These are phyloP conservation scores for Thamnaconus septentrionalis DNA, from an alignment of 2,113 vertebrate genomes.

Conservation along the genomic window DNA sequence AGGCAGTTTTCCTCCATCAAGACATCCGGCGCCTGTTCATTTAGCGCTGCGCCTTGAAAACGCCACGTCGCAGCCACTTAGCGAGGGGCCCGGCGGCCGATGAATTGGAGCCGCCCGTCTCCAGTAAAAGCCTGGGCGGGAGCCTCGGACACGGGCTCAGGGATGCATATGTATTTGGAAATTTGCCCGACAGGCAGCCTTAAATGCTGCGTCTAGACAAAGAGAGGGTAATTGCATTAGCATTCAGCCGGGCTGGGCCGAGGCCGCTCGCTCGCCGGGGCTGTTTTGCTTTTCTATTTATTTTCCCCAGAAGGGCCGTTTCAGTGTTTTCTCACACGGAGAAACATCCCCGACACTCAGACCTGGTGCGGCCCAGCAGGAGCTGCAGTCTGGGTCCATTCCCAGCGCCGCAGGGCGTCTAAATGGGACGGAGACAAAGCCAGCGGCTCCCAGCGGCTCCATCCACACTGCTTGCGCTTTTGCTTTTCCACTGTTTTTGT, in stretches of 20 bases:
- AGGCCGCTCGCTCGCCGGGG: background rate
- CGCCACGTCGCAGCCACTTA: constrained; percentile 26
- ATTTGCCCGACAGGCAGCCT: constrained; percentile 12
- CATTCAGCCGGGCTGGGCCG: constrained; percentile 37
- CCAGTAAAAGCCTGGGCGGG: constrained; percentile 50
- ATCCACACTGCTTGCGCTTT: too few species aligned
- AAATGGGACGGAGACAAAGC: too few species aligned
- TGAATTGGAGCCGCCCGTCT: constrained; percentile 15
- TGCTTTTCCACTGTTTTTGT: constrained; percentile 1
- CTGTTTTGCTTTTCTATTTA: constrained; percentile 41
- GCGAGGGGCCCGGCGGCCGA: constrained; percentile 5
- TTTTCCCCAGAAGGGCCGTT: constrained; percentile 27
- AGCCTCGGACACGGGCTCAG: constrained; percentile 19
- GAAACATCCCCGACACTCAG: constrained; percentile 18
- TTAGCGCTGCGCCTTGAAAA: constrained; percentile 31
- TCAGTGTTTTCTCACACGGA: constrained; percentile 10
- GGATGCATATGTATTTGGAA: constrained; percentile 33
- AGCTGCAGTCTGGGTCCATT: constrained; percentile 12
- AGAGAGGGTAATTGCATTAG: constrained; percentile 48
- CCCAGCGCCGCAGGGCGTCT: too few species aligned
- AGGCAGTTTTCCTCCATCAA: constrained; percentile 63
- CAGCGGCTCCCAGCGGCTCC: too few species aligned
- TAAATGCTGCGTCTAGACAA: constrained; percentile 49
- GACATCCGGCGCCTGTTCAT: constrained; percentile 34
- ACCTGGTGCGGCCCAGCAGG: constrained; percentile 30